phyloP scores from a whole-genome alignment of 1,140 invertebrate genomes.

The Mylabris phalerata region DNA sequence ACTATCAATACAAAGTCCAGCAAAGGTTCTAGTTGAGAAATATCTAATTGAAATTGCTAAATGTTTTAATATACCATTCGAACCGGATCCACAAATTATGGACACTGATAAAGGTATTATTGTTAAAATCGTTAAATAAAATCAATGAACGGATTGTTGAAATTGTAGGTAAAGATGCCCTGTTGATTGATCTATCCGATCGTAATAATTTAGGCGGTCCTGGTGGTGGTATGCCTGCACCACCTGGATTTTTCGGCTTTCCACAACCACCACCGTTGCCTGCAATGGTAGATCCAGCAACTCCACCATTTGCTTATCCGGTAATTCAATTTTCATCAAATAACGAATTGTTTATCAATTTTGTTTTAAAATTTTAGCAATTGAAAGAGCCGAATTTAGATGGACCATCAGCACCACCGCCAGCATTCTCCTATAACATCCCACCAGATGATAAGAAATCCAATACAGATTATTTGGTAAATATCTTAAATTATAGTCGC shows the following conservation, averaged over 20 bases:
- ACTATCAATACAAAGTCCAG: conserved; percentile 90
- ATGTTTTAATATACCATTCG: conserved; percentile 86
- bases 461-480: conserved; percentile 50
- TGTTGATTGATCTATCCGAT: conserved; percentile 72
- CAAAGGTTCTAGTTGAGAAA: conserved; percentile 92
- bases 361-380: neutral
- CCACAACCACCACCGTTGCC: conserved; percentile 61
- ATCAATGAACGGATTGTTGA: neutral
- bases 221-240: conserved; percentile 50
- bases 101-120: conserved; percentile 55
- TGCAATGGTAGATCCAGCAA: conserved; percentile 36
- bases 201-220: conserved; percentile 53
- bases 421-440: conserved; percentile 64
- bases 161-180: conserved; percentile 49
- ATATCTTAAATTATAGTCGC: neutral
- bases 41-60: conserved; percentile 96
- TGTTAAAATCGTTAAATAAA: neutral
- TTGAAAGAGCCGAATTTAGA: conserved; percentile 10
- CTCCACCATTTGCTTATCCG: conserved; percentile 52
- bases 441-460: conserved; percentile 52
- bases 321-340: conserved; percentile 36
- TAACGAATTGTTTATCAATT: neutral
- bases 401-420: conserved; percentile 43
- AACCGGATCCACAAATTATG: conserved; percentile 89
- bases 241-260: conserved; percentile 74